Base-by-base conservation (phyloP, 2,888 invertebrate genomes). In the Tetragonula carbonaria region DNA sequence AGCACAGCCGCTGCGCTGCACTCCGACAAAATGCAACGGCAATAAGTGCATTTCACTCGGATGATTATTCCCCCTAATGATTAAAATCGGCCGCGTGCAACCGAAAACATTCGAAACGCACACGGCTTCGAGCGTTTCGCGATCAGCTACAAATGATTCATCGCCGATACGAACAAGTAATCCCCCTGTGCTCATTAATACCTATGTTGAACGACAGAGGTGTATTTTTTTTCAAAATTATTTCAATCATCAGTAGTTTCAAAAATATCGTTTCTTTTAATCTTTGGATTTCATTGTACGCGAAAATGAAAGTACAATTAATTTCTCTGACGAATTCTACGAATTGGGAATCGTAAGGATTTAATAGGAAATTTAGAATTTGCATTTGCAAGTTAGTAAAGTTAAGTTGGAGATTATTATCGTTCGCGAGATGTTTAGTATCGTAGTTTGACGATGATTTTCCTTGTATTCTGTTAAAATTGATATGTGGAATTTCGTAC, bases 51-150 rank as follows among this genome's bases (percentile, higher is more conserved):
- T 53, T 51, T 33, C 14, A 4, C n/a, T 57, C 45, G 5, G 33
- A 50, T 28, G 51, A 59, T 76, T 76, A 76, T 76, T 75, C 57
- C 75, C 33, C 33, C 55, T 76, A 76, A 76, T 59, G 76, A 76
- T 76, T 50, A 62, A 76, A 76, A 76, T 77, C 71, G 70, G 62
- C 59, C 76, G 13, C 6, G 21, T 50, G 23, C 51, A 51, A 23
- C 18, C 45, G 8, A 51, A 71, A 62, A 71, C 59, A 59, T 50
- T 68, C 11, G 18, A 55, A 75, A 75, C 28, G 68, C 23, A 45
- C 23, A 45, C 23, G 6, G 45, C 28, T 50, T 76, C 68, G 2
- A 67, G 68, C 57, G n/a, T n/a, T 68, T n/a, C 59, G 4, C 33
- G 33, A 50, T 16, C 59, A 59, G 28, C 50, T 67, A 23, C 18